Conservation (phyloP, 2,888 invertebrate species). For the Alitta virens region DNA sequence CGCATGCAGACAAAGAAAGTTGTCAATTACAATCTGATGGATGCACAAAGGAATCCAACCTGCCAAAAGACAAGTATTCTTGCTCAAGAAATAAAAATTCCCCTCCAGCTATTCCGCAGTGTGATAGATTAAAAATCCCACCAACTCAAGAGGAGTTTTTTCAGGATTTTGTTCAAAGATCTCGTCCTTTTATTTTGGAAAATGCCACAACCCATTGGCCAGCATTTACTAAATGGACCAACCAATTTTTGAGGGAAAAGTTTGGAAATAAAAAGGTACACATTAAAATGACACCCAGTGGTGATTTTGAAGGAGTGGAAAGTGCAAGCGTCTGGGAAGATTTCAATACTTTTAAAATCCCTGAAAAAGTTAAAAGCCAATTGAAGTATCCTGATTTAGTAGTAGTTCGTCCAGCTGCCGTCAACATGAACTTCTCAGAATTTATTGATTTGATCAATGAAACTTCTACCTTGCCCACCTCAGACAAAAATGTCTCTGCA, state of each 20-base stretch:
- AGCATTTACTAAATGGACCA: conserved; percentile 47
- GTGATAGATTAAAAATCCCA: conserved; percentile 16
- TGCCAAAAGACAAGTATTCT: not conserved
- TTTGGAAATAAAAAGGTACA: conserved; percentile 41
- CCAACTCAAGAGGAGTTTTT: conserved; percentile 39
- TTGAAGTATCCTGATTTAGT: conserved; percentile 48
- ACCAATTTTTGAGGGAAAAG: conserved; percentile 35
- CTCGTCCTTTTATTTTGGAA: conserved; percentile 49
- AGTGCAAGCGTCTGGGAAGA: conserved; percentile 41
- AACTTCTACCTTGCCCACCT: conserved; percentile 25
- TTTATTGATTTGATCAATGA: conserved; percentile 46
- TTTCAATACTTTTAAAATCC: conserved; percentile 40
- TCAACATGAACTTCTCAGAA: conserved; percentile 44
- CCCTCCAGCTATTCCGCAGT: conserved; percentile 12
- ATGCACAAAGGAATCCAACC: not conserved
- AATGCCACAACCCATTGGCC: conserved; percentile 40
- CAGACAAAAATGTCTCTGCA: conserved; percentile 40
- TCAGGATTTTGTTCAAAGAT: conserved; percentile 40
- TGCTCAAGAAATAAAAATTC: not conserved
- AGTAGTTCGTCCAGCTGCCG: conserved; percentile 49
- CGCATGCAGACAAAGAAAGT: not conserved
- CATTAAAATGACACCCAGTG: conserved; percentile 46
- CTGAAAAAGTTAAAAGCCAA: conserved; percentile 36
- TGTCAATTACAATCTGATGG: not conserved
- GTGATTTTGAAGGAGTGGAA: conserved; percentile 53